Conservation (phyloP, 2,888 invertebrate species). For the Idaea aversata region DNA sequence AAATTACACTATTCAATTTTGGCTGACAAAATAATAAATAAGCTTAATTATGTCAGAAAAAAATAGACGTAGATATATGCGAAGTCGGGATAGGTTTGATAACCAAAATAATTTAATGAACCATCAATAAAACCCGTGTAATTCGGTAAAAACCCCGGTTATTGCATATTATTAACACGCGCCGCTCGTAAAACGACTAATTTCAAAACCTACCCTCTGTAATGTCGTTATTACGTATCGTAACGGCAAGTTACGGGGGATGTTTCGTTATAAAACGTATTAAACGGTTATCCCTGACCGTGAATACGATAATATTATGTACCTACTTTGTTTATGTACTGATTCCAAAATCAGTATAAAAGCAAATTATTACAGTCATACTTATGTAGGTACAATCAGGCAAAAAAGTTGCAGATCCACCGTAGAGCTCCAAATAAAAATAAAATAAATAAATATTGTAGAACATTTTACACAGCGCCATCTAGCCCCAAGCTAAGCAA, state of each 20-base stretch:
- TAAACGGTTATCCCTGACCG: neutral
- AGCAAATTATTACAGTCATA: too few relatives aligned
- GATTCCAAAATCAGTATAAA: constrained; percentile 5
- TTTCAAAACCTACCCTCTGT: neutral
- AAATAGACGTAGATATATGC: too few relatives aligned
- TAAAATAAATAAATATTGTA: too few relatives aligned
- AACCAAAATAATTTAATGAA: neutral
- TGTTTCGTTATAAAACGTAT: neutral
- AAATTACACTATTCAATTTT: too few relatives aligned
- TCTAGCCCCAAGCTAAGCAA: too few relatives aligned
- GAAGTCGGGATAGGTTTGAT: too few relatives aligned
- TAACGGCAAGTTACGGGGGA: neutral
- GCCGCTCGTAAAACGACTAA: neutral
- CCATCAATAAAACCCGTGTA: neutral
- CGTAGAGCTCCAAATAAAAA: too few relatives aligned
- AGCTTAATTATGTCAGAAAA: too few relatives aligned
- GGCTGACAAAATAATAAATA: too few relatives aligned
- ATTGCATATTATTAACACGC: neutral
- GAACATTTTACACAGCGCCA: too few relatives aligned
- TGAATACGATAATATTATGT: neutral
- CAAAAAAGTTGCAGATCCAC: too few relatives aligned
- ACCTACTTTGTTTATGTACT: constrained; percentile 36
- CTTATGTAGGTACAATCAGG: too few relatives aligned
- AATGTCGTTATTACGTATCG: neutral
- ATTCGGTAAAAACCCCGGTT: neutral